phyloP scores from a whole-genome alignment of 2,888 invertebrate species.

The Tortrix viridana region DNA sequence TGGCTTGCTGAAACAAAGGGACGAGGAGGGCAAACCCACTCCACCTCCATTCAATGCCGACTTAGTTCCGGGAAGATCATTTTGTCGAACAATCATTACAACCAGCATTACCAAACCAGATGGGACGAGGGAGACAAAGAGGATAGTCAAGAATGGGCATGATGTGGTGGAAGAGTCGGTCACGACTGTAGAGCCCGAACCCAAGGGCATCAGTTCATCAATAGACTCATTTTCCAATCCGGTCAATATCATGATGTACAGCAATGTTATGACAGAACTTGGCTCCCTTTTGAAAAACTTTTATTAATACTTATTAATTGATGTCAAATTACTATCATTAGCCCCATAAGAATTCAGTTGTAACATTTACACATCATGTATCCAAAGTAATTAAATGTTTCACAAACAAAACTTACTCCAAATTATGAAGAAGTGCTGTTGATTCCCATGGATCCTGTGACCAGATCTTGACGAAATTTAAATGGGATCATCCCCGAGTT shows the following conservation, averaged over 20 bases:
- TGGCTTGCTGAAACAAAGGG: conserved; percentile 66
- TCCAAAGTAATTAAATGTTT: too few species aligned
- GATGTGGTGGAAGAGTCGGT: conserved; percentile 71
- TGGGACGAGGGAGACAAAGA: conserved; percentile 70
- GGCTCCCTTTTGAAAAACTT: conserved; percentile 68
- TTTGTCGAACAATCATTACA: conserved; percentile 75
- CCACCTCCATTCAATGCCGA: conserved; percentile 58
- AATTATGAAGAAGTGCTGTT: too few species aligned
- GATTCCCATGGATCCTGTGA: too few species aligned
- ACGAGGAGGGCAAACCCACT: conserved; percentile 47
- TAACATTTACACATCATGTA: too few species aligned
- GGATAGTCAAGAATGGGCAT: conserved; percentile 73
- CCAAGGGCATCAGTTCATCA: conserved; percentile 50
- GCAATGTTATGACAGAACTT: conserved; percentile 56
- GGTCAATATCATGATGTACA: conserved; percentile 47
- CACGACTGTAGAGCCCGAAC: conserved; percentile 53
- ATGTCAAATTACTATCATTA: neutral
- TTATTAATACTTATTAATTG: conserved; percentile 50
- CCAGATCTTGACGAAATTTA: too few species aligned
- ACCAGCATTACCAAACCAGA: conserved; percentile 74
- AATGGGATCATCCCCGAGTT: too few species aligned
- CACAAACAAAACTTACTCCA: too few species aligned
- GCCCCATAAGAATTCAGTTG: neutral
- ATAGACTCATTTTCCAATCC: conserved; percentile 56
- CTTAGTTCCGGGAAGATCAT: conserved; percentile 66